phyloP scores from a whole-genome alignment of 2,888 invertebrate species.

The Cremastobaeus sp. region DNA sequence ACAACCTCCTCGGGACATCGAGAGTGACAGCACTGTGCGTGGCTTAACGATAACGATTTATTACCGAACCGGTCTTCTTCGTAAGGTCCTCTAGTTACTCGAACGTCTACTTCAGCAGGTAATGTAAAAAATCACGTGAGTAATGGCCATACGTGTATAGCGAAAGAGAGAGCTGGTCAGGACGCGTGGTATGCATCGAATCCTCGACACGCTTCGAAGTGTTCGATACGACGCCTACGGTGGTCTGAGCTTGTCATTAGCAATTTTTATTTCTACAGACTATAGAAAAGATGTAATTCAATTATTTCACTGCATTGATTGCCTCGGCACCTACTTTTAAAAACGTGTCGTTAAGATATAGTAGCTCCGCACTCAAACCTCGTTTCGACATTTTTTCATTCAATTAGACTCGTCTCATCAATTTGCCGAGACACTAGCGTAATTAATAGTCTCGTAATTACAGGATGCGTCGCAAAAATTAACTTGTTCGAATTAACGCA shows the following conservation, averaged over 20 bases:
- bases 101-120: constrained; percentile 50
- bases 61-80: constrained; percentile 62
- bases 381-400: constrained; percentile 36
- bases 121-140: constrained; percentile 56
- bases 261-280: constrained; percentile 51
- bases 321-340: constrained; percentile 39
- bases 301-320: constrained; percentile 50
- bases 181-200: constrained; percentile 57
- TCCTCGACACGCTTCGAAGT: constrained; percentile 55
- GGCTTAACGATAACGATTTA: constrained; percentile 65
- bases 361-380: constrained; percentile 15
- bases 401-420: constrained; percentile 32
- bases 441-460: constrained; percentile 20
- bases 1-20: constrained; percentile 54
- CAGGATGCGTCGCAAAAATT: no score
- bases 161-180: constrained; percentile 17
- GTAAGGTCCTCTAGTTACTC: constrained; percentile 51
- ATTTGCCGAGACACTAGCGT: constrained; percentile 8
- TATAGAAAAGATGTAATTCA: constrained; percentile 53
- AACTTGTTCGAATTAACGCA: no score
- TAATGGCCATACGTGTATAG: constrained; percentile 53
- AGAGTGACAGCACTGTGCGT: constrained; percentile 59
- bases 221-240: constrained; percentile 59
- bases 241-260: constrained; percentile 57
- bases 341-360: constrained; percentile 34